Conservation (phyloP, 2,888 invertebrate species). For the Andrena fulva region DNA sequence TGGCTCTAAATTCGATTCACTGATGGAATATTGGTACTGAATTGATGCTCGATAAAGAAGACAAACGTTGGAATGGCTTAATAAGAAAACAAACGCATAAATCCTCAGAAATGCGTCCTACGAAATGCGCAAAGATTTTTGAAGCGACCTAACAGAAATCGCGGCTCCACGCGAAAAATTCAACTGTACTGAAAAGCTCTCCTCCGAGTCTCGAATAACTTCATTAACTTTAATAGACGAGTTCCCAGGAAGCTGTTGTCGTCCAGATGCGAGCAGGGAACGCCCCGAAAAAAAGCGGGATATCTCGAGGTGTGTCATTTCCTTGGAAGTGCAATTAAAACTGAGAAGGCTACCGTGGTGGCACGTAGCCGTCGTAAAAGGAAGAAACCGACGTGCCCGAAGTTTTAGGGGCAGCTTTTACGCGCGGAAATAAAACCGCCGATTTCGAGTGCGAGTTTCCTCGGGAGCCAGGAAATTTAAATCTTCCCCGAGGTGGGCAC, state of each 20-base stretch:
- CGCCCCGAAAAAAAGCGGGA: slow-evolving; percentile 7
- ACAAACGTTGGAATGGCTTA: too few species aligned
- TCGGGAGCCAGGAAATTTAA: slow-evolving; percentile 75
- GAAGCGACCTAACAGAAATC: neutral
- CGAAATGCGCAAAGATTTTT: too few species aligned
- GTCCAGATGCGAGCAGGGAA: slow-evolving; percentile 26
- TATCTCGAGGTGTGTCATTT: slow-evolving; percentile 34
- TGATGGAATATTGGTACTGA: too few species aligned
- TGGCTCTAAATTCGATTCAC: too few species aligned
- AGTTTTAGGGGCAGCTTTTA: slow-evolving; percentile 58
- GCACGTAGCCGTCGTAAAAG: slow-evolving; percentile 67
- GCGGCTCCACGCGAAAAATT: neutral
- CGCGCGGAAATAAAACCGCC: slow-evolving; percentile 70
- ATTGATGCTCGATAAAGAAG: too few species aligned
- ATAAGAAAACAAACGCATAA: too few species aligned
- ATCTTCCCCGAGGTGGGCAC: slow-evolving; percentile 66
- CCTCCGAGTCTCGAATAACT: neutral
- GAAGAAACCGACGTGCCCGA: slow-evolving; percentile 7
- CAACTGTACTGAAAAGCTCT: neutral
- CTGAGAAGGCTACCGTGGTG: slow-evolving; percentile 43
- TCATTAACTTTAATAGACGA: slow-evolving; percentile 8
- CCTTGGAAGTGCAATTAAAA: slow-evolving; percentile 65
- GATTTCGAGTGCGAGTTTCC: slow-evolving; percentile 69
- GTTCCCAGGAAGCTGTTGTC: slow-evolving; percentile 12
- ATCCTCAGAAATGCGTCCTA: too few species aligned